These are phyloP conservation scores for Ailuropoda melanoleuca DNA, from an alignment of 2,113 vertebrate species.

Conservation along the genomic window DNA sequence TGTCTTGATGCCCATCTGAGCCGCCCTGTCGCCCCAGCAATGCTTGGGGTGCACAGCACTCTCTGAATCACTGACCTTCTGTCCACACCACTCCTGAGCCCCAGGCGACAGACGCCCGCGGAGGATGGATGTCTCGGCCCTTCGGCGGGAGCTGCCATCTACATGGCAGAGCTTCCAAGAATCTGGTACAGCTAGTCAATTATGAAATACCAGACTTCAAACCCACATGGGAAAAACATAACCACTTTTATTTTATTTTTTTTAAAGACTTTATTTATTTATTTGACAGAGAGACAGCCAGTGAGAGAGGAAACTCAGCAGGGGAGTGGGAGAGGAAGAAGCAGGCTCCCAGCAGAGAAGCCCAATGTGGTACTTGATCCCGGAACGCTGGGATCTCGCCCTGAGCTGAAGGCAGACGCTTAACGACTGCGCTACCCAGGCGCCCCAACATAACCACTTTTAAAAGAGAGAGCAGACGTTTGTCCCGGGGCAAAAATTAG, in stretches of 20 bases:
- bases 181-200: slow-evolving; percentile 19
- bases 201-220: slow-evolving; percentile 28
- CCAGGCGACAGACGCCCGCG: neutral
- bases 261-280: too few species aligned
- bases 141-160: neutral
- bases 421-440: too few species aligned
- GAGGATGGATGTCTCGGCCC: neutral
- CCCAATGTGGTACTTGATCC: too few species aligned
- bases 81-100: neutral
- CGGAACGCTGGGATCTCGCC: too few species aligned
- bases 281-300: too few species aligned
- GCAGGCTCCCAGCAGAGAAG: too few species aligned
- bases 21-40: neutral
- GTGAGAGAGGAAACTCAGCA: too few species aligned
- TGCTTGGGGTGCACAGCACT: too few species aligned
- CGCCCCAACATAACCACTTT: too few species aligned
- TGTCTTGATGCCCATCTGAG: neutral
- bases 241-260: too few species aligned
- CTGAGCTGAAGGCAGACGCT: too few species aligned
- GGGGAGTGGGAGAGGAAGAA: too few species aligned
- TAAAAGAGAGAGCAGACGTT: neutral
- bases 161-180: neutral
- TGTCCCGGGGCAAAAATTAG: slow-evolving; percentile 43
- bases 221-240: neutral
- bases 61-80: neutral